A percentile compares a stretch with the other conserved stretches of the same genome.
Conservation (phyloP, 2,888 invertebrate species). For the Agrilus cyanescens region DNA sequence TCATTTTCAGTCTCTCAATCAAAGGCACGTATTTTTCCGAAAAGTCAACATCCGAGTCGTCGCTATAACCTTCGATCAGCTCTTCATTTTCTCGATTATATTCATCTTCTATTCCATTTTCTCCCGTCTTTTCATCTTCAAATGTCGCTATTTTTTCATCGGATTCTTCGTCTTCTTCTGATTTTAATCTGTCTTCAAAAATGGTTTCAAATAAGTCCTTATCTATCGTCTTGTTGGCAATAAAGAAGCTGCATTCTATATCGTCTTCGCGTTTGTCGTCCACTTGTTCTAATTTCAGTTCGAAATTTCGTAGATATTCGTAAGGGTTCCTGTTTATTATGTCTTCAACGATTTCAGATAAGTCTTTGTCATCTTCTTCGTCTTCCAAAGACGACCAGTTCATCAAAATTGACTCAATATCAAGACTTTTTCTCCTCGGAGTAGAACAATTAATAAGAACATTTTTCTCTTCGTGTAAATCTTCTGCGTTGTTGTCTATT, state of each 20-base stretch:
- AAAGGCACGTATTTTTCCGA: slow-evolving; percentile 21
- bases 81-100: slow-evolving; percentile 4
- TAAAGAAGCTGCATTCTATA: slow-evolving; percentile 24
- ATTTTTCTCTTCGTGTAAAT: slow-evolving; percentile 13
- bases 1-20: slow-evolving; percentile 21
- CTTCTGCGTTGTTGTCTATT: neutral
- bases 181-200: slow-evolving; percentile 24
- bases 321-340: slow-evolving; percentile 33
- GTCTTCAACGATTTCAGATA: slow-evolving; percentile 42
- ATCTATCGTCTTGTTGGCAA: slow-evolving; percentile 25
- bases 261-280: slow-evolving; percentile 4
- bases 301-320: slow-evolving; percentile 17
- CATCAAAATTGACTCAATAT: slow-evolving; percentile 11
- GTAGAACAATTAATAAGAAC: slow-evolving; percentile 21
- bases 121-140: slow-evolving; percentile 11
- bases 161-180: slow-evolving; percentile 13
- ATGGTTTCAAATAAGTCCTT: slow-evolving; percentile 53
- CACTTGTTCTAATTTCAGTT: slow-evolving; percentile 10
- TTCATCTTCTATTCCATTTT: slow-evolving; percentile 10
- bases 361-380: slow-evolving; percentile 35
- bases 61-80: slow-evolving; percentile 10
- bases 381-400: slow-evolving; percentile 27
- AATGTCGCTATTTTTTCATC: slow-evolving; percentile 5
- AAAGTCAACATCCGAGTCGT: slow-evolving; percentile 15
- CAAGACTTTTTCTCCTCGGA: slow-evolving; percentile 1